Base-by-base conservation (phyloP, 2,888 invertebrate genomes). In the Nebria brevicollis region DNA sequence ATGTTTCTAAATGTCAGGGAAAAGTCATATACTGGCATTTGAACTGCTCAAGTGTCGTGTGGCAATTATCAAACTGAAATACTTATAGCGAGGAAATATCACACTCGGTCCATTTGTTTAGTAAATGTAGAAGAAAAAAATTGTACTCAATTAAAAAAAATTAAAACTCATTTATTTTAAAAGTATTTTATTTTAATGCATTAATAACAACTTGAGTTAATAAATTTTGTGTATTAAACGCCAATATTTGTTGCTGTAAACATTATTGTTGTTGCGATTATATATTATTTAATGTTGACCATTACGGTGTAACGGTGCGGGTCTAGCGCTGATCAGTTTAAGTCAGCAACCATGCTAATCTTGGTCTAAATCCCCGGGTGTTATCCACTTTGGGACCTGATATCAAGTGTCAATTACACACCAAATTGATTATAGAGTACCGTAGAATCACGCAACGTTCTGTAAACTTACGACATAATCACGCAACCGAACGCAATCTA, bases 341-440 rank as follows among this genome's bases (percentile, higher is more conserved):
- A 81, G 77, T 65, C 76, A 81, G 41, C 76, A 72, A 70, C 73
- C 80, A 75, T 81, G 81, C 72, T 81, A 81, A 81, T 81, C 81
- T 76, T 65, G 73, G 43, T 73, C 73, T 77, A 73, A 81, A 77
- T 77, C 81, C 34, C 76, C 66, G 76, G 77, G 81, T 76, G 81
- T 81, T 81, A 81, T 81, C 81, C 81, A 81, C 77, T 72, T 81
- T 81, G 73, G 54, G 80, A 65, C 20, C 68, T 77, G 81, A 77
- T 81, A 81, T 81, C 77, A 81, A 81, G 81, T 81, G 81, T 81
- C 81, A 81, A 81, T 81, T 81, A 81, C 81, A 76, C 81, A 81
- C 81, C 77, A 77, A 81, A 81, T 81, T 81, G 81, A 81, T 81
- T 81, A 81, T 81, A 81, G 81, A 81, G 81, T 73, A 66, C 77